Base-by-base conservation (phyloP, 2,888 invertebrate genomes). In the Proisotoma minuta region DNA sequence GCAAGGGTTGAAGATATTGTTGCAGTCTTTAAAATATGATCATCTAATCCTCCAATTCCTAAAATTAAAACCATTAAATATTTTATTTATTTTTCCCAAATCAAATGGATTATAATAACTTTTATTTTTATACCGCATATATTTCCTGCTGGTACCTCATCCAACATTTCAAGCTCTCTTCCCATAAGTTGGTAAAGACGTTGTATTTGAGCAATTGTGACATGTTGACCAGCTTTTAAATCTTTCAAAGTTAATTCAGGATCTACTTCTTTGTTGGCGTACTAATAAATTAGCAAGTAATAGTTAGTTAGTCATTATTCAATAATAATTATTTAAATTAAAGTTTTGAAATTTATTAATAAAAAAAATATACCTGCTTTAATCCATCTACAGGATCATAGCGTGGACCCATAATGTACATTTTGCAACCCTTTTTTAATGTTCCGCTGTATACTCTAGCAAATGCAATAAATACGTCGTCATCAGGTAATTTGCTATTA, bases 161-260 rank as follows among this genome's bases (percentile, higher is more conserved):
- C 85, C 39, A 96, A 82, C 0, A 81, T 77, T 77, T 91, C 88
- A 59, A 97, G 78, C 75, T 98, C 97, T 72, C 92, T 83, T 5
- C 98, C 99, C 89, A 97, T 92, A 63, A 98, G 82, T 72, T 95
- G 81, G 76, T 91, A 99, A 1, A 99, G 79, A 65, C 88, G 85
- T 52, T 85, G 84, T 12, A 97, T 83, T 1, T 76, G 80, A 0
- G 82, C 77, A 75, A 79, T 82, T 20, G 86, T 87, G 10, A 89
- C 82, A 75, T 89, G 85, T 71, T 84, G 82, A 65, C 85, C 83
- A 56, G 80, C 78, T 64, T 80, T 81, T 59, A 85, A 78, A 75
- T 86, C 85, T 74, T 84, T 84, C 20, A 86, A 75, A 59, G 82
- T 83, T 70, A 81, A 77, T 69, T 53, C 69, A 47, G 71, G 64